Evolutionary conservation across 1,140 invertebrate species (phyloP), one percentile per base, ranked within the genome.

Genomic region (Hycleus phaleratus): DNA sequence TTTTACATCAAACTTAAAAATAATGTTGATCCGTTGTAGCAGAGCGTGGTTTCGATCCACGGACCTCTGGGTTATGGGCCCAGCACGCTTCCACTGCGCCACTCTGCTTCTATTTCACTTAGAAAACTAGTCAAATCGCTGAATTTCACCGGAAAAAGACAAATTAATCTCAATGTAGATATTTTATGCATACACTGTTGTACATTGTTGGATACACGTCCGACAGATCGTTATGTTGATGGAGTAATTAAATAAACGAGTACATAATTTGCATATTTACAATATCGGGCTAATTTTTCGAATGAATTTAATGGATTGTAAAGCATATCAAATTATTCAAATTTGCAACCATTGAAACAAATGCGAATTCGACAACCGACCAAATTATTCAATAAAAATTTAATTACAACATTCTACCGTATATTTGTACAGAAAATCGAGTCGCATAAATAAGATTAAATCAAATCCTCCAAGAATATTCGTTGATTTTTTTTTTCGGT

Each of bases 31-130:
- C 18, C 18, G 12, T 49, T 10, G 18, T 90, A 91, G 88, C 88
- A 92, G 88, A 90, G 85, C 86, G 86, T 91, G 85, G 89, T 91
- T 92, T 92, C 88, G 88, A 93, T 92, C 90, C 86, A 90, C 87
- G 86, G 89, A 92, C 89, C 90, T 92, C 87, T 92, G 89, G 86
- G 86, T 88, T 88, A 90, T 89, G 86, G 85, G 85, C 86, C 85
- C 86, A 90, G 86, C 87, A 88, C 86, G 86, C 87, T 90, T 87
- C 87, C 87, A 84, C 86, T 90, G 87, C 87, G 86, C 87, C 87
- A 89, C 86, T 87, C 85, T 90, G 87, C 87, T 89, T 56, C 18
- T 18, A 18, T 18, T 18, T 18, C 18, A 18, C 18, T 18, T 18
- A 18, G 18, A 18, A 18, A 18, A 18, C 18, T 18, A 18, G 18